phyloP scores from a whole-genome alignment of 1,140 invertebrate species.

The Anagrus nilaparvatae region DNA sequence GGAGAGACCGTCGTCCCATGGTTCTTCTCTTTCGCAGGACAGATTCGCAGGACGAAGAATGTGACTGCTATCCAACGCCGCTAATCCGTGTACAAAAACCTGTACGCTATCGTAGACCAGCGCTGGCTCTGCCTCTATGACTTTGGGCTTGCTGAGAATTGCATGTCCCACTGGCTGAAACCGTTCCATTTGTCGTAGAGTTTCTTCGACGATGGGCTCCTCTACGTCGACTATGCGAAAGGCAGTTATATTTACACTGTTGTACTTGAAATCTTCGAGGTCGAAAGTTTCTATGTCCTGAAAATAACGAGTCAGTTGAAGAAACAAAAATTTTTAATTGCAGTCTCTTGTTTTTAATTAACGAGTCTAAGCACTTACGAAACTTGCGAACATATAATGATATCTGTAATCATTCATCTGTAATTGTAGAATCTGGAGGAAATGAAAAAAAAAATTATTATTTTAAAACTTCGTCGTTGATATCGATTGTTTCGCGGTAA shows the following conservation, averaged over 20 bases:
- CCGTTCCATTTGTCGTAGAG: slow-evolving; percentile 76
- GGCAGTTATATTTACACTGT: slow-evolving; percentile 86
- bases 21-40: slow-evolving; percentile 71
- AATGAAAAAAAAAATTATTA: slow-evolving; percentile 17
- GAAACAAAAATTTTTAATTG: not conserved
- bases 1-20: slow-evolving; percentile 77
- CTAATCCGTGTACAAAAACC: slow-evolving; percentile 71
- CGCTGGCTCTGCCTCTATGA: slow-evolving; percentile 83
- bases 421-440: slow-evolving; percentile 74
- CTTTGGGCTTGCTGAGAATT: slow-evolving; percentile 62
- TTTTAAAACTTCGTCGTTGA: too few species aligned
- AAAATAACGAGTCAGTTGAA: slow-evolving; percentile 17
- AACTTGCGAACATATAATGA: slow-evolving; percentile 87
- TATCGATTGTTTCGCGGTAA: too few species aligned
- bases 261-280: slow-evolving; percentile 88
- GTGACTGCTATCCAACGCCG: slow-evolving; percentile 58
- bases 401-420: slow-evolving; percentile 92
- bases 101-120: slow-evolving; percentile 87
- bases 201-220: slow-evolving; percentile 61
- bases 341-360: too few species aligned
- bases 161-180: slow-evolving; percentile 74
- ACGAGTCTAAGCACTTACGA: slow-evolving; percentile 58
- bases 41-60: slow-evolving; percentile 62
- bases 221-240: slow-evolving; percentile 78
- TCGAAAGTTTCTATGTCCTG: slow-evolving; percentile 86